Conservation (phyloP, 1,140 invertebrate species). For the Vollenhovia emeryi region DNA sequence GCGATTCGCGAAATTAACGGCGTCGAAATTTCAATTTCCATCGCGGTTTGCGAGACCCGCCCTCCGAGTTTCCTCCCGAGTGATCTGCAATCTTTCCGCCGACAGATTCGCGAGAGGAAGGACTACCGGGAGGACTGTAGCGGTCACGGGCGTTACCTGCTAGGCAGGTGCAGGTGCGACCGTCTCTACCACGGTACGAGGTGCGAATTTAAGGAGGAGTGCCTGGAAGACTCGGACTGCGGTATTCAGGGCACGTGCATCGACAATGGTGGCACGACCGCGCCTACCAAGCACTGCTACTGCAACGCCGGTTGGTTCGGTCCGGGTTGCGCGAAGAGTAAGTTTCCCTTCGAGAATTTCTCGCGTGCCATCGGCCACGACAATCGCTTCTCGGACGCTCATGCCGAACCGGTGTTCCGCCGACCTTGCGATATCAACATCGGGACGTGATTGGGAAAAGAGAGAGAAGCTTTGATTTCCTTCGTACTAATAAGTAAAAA, state of each 20-base stretch:
- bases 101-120: conserved; percentile 86
- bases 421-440: too few relatives aligned
- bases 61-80: background rate
- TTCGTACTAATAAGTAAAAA: too few relatives aligned
- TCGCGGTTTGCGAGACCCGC: too few relatives aligned
- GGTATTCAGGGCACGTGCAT: conserved; percentile 94
- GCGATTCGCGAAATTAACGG: too few relatives aligned
- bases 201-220: conserved; percentile 95
- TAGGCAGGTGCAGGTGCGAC: conserved; percentile 93
- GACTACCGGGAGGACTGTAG: conserved; percentile 93
- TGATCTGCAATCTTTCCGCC: background rate
- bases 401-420: background rate
- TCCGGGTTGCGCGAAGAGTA: conserved; percentile 91
- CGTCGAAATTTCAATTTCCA: background rate
- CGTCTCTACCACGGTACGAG: conserved; percentile 91
- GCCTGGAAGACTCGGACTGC: conserved; percentile 93
- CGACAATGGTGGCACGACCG: conserved; percentile 91
- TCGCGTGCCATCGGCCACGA: background rate
- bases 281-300: conserved; percentile 94
- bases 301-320: conserved; percentile 95
- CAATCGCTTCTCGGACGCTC: background rate
- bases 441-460: background rate
- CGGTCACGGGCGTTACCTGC: conserved; percentile 91
- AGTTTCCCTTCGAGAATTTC: conserved; percentile 78
- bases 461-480: background rate